A percentile compares a stretch with the other conserved stretches of the same genome.
Evolutionary conservation across 2,113 vertebrate species (phyloP).

Genomic region (Halichoeres trimaculatus): DNA sequence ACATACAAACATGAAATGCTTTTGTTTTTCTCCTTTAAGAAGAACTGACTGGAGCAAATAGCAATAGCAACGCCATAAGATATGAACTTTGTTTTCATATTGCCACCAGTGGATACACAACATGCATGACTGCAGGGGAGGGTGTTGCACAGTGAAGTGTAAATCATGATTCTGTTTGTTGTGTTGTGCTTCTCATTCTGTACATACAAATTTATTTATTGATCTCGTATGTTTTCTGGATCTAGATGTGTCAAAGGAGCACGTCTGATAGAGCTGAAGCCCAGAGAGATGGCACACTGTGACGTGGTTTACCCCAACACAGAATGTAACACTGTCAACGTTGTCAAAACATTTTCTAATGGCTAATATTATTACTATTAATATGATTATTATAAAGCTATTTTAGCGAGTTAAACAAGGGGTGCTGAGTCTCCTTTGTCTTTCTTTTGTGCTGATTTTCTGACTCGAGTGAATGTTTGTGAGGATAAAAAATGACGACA

Average conservation of each 20-base stretch:
- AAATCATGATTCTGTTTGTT: conserved; percentile 57
- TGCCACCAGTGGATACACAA: conserved; percentile 45
- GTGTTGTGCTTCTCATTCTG: conserved; percentile 68
- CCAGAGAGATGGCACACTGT: conserved; percentile 86
- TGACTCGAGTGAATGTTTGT: conserved; percentile 31
- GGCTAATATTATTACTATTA: conserved; percentile 82
- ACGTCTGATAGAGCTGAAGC: conserved; percentile 71
- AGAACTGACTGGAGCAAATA: conserved; percentile 63
- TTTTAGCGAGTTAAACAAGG: conserved; percentile 84
- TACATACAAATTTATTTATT: conserved; percentile 72
- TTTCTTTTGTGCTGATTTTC: conserved; percentile 57
- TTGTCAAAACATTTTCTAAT: conserved; percentile 85
- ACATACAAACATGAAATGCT: conserved; percentile 54
- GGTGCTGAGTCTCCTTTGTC: conserved; percentile 62
- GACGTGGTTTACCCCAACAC: conserved; percentile 85
- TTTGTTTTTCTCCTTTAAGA: conserved; percentile 47
- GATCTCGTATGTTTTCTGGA: conserved; percentile 68
- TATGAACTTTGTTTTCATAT: conserved; percentile 47
- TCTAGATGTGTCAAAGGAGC: conserved; percentile 75
- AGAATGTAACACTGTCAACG: conserved; percentile 86
- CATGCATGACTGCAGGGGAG: conserved; percentile 46
- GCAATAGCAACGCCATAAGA: conserved; percentile 75
- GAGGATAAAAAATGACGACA: neutral
- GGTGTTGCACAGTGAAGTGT: conserved; percentile 46
- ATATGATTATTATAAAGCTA: conserved; percentile 87